phyloP scores from a whole-genome alignment of 64 coral and sea anemone genomes.

The Pocillopora verrucosa region DNA sequence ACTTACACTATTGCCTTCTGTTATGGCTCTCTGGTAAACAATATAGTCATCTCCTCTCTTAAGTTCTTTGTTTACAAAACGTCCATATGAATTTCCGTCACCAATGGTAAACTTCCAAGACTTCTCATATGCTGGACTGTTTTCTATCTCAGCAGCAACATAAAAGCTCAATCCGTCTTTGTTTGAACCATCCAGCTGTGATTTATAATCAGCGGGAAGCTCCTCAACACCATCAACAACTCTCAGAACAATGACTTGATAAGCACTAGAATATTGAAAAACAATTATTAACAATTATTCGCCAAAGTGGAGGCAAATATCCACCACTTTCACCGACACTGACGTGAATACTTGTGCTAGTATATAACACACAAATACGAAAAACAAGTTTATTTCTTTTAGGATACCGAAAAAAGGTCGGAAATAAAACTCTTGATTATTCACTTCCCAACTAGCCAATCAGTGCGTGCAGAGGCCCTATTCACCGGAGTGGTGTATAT shows the following conservation, averaged over 20 bases:
- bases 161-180: not conserved
- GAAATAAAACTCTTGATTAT: too few species aligned
- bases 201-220: not conserved
- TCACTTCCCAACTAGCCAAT: too few species aligned
- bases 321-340: too few species aligned
- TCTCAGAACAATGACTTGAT: conserved; percentile 1
- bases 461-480: too few species aligned
- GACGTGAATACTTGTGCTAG: too few species aligned
- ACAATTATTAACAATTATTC: too few species aligned
- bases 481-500: too few species aligned
- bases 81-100: not conserved
- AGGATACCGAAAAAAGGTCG: too few species aligned
- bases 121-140: not conserved
- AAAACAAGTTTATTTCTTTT: too few species aligned
- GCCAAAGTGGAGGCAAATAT: too few species aligned
- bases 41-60: conserved; percentile 14
- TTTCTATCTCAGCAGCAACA: not conserved
- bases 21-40: conserved; percentile 1
- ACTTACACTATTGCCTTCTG: not conserved
- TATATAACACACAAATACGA: too few species aligned
- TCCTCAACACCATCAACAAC: not conserved
- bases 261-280: not conserved
- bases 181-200: not conserved
- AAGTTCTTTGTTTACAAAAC: not conserved
- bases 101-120: conserved; percentile 6